Conservation (phyloP, 2,888 invertebrate species). For the Pyrrhia umbra region DNA sequence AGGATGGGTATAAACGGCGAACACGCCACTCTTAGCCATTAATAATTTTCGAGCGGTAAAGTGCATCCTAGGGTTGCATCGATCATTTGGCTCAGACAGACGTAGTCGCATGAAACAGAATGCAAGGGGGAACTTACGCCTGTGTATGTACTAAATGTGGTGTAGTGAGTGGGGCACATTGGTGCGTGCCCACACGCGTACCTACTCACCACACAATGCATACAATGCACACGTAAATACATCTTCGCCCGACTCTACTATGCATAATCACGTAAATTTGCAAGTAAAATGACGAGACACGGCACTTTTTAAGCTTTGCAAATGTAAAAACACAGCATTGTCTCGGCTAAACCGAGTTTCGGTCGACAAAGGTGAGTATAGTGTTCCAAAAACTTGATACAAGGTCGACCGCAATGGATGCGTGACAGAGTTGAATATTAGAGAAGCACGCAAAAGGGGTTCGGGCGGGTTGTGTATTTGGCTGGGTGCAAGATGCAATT, state of each 20-base stretch:
- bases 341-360: conserved; percentile 71
- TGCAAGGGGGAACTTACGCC: conserved; percentile 70
- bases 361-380: conserved; percentile 61
- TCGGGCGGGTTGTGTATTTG: conserved; percentile 73
- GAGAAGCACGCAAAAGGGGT: conserved; percentile 66
- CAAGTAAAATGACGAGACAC: conserved; percentile 86
- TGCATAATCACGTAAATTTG: conserved; percentile 87
- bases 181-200: conserved; percentile 81
- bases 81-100: conserved; percentile 72
- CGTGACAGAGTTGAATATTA: conserved; percentile 59
- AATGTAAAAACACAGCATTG: conserved; percentile 82
- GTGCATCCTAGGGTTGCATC: conserved; percentile 75
- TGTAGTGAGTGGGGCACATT: conserved; percentile 66
- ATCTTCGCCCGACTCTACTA: conserved; percentile 82
- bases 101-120: conserved; percentile 73
- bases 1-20: conserved; percentile 54
- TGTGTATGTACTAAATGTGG: conserved; percentile 51
- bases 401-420: conserved; percentile 74
- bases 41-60: conserved; percentile 71
- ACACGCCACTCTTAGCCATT: conserved; percentile 65
- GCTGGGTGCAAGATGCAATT: conserved; percentile 73
- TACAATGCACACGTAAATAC: conserved; percentile 86
- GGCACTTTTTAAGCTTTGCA: conserved; percentile 84
- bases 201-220: conserved; percentile 78
- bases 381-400: conserved; percentile 75